Evolutionary conservation across 2,113 vertebrate species (phyloP), one percentile per base, ranked within the genome.

Genomic region (Grallaria varia): DNA sequence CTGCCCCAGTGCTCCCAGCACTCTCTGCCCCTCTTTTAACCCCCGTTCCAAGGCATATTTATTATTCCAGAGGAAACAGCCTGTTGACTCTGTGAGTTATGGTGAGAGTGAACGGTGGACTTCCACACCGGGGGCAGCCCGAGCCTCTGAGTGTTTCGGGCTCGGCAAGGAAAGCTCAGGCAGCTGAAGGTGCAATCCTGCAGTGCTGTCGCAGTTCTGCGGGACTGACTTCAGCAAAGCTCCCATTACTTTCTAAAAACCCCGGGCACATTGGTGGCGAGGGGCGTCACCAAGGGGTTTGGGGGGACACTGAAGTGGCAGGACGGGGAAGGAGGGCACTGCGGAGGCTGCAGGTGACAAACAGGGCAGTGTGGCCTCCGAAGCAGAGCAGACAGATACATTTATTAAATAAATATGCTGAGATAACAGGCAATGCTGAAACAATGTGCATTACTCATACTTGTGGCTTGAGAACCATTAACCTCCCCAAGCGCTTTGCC

Each of bases 31-130:
- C 74, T 66, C 1, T 68, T 93, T 96, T 95, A 82, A 97, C 84
- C 93, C 90, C 78, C 5, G 1, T 85, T 96, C 85, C 89, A 87
- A 93, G 86, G 66, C 33, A 33, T 83, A 88, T 91, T 95, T 91
- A 47, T 88, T 95, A 84, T 81, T 92, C 37, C 2, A 3, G 87
- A 94, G 93, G 96, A 97, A 95, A 89, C 91, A 93, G 91, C 78
- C 66, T 5, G 9, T 44, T 87, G 92, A 75, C 73, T 91, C 12
- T 2, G 0, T 63, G 58, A 92, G 42, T 86, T 88, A 84, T 24
- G 59, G 45, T 66, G 75, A 90, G 56, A 67, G 30, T 58, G 68
- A 92, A 80, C 33, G 68, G 80, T 87, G 76, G 62, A 39, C 87
- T 86, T 78, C 28, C 69, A 76, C 45, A 92, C 28, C 40, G 1